Percentiles rank a stretch among this genome's conserved stretches.
These are phyloP conservation scores for Centruroides vittatus DNA, from an alignment of 1,140 invertebrate species.

Conservation along the genomic window DNA sequence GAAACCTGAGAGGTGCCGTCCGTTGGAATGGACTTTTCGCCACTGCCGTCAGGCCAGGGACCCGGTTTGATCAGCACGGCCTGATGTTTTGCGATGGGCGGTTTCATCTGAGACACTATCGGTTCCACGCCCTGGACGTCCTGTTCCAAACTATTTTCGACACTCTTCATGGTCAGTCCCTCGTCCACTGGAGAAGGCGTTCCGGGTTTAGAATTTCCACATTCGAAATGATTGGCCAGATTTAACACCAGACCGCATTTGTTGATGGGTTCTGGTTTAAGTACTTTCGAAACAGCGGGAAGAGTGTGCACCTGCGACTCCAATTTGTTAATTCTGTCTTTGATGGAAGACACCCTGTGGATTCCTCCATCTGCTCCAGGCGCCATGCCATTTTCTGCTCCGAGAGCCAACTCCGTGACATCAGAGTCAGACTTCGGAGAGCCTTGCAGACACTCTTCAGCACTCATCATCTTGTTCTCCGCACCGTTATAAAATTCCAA, in stretches of 20 bases:
- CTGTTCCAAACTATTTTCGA: background rate
- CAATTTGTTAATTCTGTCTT: slow-evolving; percentile 46
- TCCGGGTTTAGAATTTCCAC: slow-evolving; percentile 29
- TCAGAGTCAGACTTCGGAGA: too few relatives aligned
- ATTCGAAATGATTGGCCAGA: slow-evolving; percentile 42
- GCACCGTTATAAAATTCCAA: too few relatives aligned
- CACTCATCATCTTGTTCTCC: too few relatives aligned
- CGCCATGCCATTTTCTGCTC: too few relatives aligned
- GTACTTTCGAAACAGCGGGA: slow-evolving; percentile 4
- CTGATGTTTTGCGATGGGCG: slow-evolving; percentile 20
- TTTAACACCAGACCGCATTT: slow-evolving; percentile 46
- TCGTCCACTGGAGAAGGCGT: slow-evolving; percentile 18
- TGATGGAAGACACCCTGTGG: slow-evolving; percentile 29
- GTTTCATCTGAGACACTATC: slow-evolving; percentile 17
- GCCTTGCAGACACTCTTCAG: too few relatives aligned
- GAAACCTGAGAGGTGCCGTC: too few relatives aligned
- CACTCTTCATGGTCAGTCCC: slow-evolving; percentile 22
- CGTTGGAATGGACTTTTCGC: too few relatives aligned
- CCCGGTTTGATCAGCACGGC: slow-evolving; percentile 38
- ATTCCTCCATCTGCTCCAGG: background rate
- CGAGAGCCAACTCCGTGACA: too few relatives aligned
- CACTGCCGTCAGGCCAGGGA: slow-evolving; percentile 39
- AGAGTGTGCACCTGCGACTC: slow-evolving; percentile 34
- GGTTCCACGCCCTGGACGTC: slow-evolving; percentile 17
- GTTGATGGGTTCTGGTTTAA: slow-evolving; percentile 23